Conservation (phyloP, 1,140 invertebrate genomes). For the Cydia pomonella region DNA sequence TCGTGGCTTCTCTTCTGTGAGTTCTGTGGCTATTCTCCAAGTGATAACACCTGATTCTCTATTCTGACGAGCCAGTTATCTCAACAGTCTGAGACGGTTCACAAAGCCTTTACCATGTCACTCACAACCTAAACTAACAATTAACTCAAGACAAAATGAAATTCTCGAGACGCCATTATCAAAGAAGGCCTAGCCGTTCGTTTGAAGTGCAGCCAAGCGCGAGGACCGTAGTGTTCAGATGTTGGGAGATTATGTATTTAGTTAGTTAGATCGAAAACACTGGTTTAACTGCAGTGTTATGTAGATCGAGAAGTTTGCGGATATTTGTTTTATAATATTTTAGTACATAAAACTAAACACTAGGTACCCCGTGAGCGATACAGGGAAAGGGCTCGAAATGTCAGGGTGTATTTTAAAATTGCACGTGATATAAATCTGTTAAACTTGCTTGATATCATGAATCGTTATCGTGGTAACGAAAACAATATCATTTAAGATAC, state of each 20-base stretch:
- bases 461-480: no score
- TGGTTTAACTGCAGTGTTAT: neutral
- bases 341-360: no score
- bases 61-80: slow-evolving; percentile 1
- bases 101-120: slow-evolving; percentile 9
- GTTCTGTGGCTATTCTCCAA: no score
- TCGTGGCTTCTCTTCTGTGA: no score
- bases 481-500: no score
- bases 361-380: no score
- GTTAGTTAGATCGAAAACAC: neutral
- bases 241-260: slow-evolving; percentile 18
- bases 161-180: slow-evolving; percentile 59
- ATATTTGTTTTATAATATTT: no score
- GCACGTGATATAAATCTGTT: no score
- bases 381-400: no score
- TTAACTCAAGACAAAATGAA: slow-evolving; percentile 63
- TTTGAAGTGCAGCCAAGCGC: slow-evolving; percentile 56
- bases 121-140: slow-evolving; percentile 18
- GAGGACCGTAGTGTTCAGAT: slow-evolving; percentile 38
- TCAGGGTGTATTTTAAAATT: no score
- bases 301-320: neutral
- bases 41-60: no score
- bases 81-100: neutral
- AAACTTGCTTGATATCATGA: no score
- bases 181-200: slow-evolving; percentile 61